Base-by-base conservation (phyloP, 2,797 vertebrate species). In the Brachyalestes nurse region DNA sequence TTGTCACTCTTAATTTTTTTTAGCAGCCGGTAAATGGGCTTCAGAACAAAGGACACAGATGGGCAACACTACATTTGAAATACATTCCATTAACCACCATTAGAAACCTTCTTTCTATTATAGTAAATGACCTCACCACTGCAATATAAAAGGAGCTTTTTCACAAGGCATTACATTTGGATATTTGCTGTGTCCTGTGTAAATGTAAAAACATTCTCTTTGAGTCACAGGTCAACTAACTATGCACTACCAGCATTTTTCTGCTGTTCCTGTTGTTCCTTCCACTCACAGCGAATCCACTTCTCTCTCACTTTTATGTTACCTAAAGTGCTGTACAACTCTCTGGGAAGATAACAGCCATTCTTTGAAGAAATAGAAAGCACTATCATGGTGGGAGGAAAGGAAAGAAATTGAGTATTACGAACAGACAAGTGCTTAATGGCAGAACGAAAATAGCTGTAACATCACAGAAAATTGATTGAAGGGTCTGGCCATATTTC, bases 211-310 rank as follows among this genome's bases (percentile, higher is more conserved):
- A 16, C 45, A 25, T 71, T 53, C 53, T 53, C 28, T 71, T 51
- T 23, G n/a, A 70, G n/a, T 70, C 67, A 47, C 67, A 70, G 45
- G 23, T 28, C 14, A 55, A 55, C 69, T 72, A 72, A 72, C 55
- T 71, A 71, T 0, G 5, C 23, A 53, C 13, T n/a, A 16, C 61
- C 23, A 38, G 23, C 66, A n/a, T 16, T 71, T 53, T 47, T 34
- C 8, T 7, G 17, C 21, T 4, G 49, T 55, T 53, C 47, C 25
- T 34, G 47, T 47, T 14, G 23, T 19, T 28, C 25, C 49, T 55
- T 53, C 69, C 49, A 8, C 49, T 25, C 69, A 49, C 45, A 70
- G 7, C 14, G 7, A 28, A 51, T 21, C 21, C 45, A 53, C 6
- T 72, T 72, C 16, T 19, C 17, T 34, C 23, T 72, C 23, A 55